Evolutionary conservation across 2,113 vertebrate species (phyloP).

Genomic region (Trogon surrucura): DNA sequence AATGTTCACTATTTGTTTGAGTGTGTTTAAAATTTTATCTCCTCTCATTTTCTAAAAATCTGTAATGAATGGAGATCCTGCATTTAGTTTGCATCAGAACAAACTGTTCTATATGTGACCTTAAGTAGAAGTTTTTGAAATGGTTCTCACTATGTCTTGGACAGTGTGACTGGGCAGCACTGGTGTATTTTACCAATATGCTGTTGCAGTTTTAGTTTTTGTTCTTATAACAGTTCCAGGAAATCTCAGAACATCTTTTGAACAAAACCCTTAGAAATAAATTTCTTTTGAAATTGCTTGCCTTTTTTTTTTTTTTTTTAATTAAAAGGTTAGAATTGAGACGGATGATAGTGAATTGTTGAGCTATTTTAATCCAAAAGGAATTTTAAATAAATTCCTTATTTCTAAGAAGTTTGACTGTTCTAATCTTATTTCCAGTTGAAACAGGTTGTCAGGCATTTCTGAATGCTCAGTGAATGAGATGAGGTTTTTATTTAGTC

Average conservation of each 20-base stretch:
- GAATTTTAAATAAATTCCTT: not conserved
- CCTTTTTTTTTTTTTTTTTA: not conserved
- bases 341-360: not conserved
- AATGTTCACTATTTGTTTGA: not conserved
- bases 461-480: not conserved
- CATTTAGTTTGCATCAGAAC: not conserved
- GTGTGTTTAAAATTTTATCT: not conserved
- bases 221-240: not conserved
- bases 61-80: not conserved
- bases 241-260: not conserved
- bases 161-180: not conserved
- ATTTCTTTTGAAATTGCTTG: not conserved
- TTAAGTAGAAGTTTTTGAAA: not conserved
- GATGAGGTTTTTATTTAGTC: not conserved
- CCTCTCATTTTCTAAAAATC: not conserved
- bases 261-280: not conserved
- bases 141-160: not conserved
- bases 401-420: not conserved
- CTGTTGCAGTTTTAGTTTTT: not conserved
- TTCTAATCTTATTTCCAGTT: not conserved
- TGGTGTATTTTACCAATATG: fast-evolving
- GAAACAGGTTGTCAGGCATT: not conserved
- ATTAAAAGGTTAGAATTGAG: not conserved
- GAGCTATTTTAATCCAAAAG: not conserved
- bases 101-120: not conserved